Evolutionary conservation across 2,797 vertebrate genomes (phyloP), one percentile per base, ranked within the genome.

Genomic region (Artibeus lituratus): DNA sequence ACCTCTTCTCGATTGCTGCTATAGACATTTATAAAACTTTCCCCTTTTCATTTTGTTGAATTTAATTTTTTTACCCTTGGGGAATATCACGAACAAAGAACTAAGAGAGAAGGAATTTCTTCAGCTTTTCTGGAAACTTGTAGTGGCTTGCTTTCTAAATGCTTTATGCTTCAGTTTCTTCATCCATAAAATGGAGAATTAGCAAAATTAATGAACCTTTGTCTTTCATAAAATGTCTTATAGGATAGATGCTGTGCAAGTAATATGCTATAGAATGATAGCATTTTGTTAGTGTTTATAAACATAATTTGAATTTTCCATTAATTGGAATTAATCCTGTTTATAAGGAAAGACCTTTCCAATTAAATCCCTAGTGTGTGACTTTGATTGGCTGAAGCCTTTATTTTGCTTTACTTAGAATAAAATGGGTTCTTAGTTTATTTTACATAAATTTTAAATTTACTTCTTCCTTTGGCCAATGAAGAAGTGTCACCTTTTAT

Each of bases 401-500:
- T 98, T 95, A 94, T 90, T 94, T 97, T 97, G 89, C 89, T 93
- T 98, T 82, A 91, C 96, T 98, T 96, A 86, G 87, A 96, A 96
- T 95, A 97, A 96, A 97, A 97, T 95, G 76, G 62, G 32, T 87
- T 98, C 91, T 87, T 96, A 76, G 0, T 18, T 95, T 88, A 93
- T 96, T 96, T 98, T 97, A 97, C 94, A 95, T 94, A 96, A 97
- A 97, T 96, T 98, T 93, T 98, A 96, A 96, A 97, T 98, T 98
- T 97, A 72, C 53, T 85, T 95, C 94, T 96, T 97, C 95, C 94
- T 97, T 97, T 93, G 98, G 95, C 94, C 97, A 97, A 44, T 97
- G 95, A 98, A 95, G 92, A 72, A 97, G 96, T 94, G 93, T 98
- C 92, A 97, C 87, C 84, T 90, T 97, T 97, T 82, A 96, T 96